Base-by-base conservation (phyloP, 2,888 invertebrate genomes). In the Drosophila borborema region DNA sequence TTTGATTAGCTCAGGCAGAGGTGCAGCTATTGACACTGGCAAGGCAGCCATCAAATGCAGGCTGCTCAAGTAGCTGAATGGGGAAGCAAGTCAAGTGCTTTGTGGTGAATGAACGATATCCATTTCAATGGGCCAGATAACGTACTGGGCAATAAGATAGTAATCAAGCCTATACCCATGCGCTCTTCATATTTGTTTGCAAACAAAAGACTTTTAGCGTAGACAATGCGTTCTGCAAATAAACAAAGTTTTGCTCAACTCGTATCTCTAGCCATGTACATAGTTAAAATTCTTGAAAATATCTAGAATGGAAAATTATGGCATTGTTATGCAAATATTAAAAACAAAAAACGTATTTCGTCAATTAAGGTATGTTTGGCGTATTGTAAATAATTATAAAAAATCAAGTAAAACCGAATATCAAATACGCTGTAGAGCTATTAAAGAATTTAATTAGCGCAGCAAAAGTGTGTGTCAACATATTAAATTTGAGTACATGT, bases 21-120 rank as follows among this genome's bases (percentile, higher is more conserved):
- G 10, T 64, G 38, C 48, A 63, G 4, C 18, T 49, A 38, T n/a
- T 59, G 41, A 16, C 48, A 45, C 28, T 31, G 60, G 9, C 20
- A 3, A 2, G 12, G 62, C 41, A n/a, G 46, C 31, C 64, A 63
- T 75, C 63, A 75, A 60, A 56, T 74, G 65, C 77, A 77, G 64
- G 64, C 80, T 46, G 46, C 38, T 51, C 48, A 36, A 60, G 62
- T 40, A 20, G 38, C 34, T 23, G 36, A 16, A 14, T 7, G 16
- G 38, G 38, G 43, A 62, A 1, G 34, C 34, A 8, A 49, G 64
- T 45, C 64, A 40, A 55, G 55, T 18, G 23, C 16, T 10, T 40
- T 48, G 34, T 28, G 62, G 41, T 65, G 53, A 71, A 54, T 56
- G 77, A 59, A 65, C 59, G 64, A 56, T 70, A 77, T 74, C 56